phyloP scores from a whole-genome alignment of 1,140 invertebrate species.

The Drosophila elegans region DNA sequence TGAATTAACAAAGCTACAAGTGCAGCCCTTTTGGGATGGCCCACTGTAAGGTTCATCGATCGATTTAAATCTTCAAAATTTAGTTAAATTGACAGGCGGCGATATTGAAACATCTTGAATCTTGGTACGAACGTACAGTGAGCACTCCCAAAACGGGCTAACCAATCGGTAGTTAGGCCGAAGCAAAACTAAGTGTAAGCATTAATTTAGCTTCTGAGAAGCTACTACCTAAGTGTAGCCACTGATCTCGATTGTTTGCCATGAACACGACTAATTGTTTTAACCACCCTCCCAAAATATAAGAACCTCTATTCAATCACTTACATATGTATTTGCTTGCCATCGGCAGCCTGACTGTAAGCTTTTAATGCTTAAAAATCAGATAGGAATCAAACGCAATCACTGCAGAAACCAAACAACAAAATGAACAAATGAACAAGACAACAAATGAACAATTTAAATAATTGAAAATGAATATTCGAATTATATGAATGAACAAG shows the following conservation, averaged over 20 bases:
- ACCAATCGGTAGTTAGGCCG: conserved; percentile 20
- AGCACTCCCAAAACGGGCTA: neutral
- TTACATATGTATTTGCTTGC: conserved; percentile 55
- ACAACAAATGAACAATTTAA: conserved; percentile 42
- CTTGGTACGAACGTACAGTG: conserved; percentile 8
- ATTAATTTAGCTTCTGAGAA: conserved; percentile 66
- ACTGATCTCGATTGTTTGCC: conserved; percentile 47
- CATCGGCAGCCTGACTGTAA: conserved; percentile 58
- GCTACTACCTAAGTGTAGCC: conserved; percentile 58
- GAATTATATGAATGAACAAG: conserved; percentile 45
- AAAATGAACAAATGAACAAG: conserved; percentile 27
- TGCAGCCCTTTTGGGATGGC: neutral
- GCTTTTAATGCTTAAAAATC: conserved; percentile 64
- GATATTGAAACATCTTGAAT: neutral
- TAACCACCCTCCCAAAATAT: neutral
- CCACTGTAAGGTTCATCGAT: neutral
- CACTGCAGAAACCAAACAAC: conserved; percentile 54
- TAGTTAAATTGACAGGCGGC: neutral
- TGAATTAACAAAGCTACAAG: conserved; percentile 27
- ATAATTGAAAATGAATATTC: conserved; percentile 42
- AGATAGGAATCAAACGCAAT: conserved; percentile 61
- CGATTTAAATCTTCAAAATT: neutral
- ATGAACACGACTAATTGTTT: conserved; percentile 22
- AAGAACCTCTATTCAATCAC: conserved; percentile 24
- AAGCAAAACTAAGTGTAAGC: conserved; percentile 48